A percentile compares a stretch with the other conserved stretches of the same genome.
Evolutionary conservation across 1,140 invertebrate genomes (phyloP).

Genomic region (Zaprionus taronus): DNA sequence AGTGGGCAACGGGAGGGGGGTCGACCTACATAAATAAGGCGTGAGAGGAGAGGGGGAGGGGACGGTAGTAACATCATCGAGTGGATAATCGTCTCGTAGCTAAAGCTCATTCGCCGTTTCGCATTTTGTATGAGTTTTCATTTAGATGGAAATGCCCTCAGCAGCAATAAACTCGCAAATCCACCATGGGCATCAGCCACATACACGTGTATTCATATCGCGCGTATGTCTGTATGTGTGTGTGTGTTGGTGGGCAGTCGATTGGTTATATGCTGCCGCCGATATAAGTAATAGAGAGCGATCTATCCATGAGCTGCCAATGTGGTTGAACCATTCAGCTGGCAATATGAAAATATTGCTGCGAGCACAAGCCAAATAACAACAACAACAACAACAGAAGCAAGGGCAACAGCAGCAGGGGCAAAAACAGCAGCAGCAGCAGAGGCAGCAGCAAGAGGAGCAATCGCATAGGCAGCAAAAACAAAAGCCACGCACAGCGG

Average conservation of each 20-base stretch:
- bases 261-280: conserved; percentile 27
- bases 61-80: conserved; percentile 11
- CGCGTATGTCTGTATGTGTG: neutral
- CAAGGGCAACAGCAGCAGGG: neutral
- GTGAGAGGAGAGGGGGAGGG: neutral
- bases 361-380: conserved; percentile 16
- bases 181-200: conserved; percentile 5
- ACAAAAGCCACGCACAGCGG: conserved; percentile 33
- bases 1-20: conserved; percentile 1
- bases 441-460: neutral
- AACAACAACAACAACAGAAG: conserved; percentile 3
- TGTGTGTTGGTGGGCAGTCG: conserved; percentile 17
- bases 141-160: conserved; percentile 49
- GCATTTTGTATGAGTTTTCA: conserved; percentile 50
- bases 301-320: conserved; percentile 39
- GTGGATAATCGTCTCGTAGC: conserved; percentile 36
- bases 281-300: conserved; percentile 36
- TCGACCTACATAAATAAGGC: conserved; percentile 38
- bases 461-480: conserved; percentile 29
- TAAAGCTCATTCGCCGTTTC: conserved; percentile 38
- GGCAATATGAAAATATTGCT: conserved; percentile 45
- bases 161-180: conserved; percentile 51
- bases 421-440: neutral
- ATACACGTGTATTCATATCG: neutral
- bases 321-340: conserved; percentile 39